Conservation (phyloP, 2,113 vertebrate species). For the Hiodon alosoides region DNA sequence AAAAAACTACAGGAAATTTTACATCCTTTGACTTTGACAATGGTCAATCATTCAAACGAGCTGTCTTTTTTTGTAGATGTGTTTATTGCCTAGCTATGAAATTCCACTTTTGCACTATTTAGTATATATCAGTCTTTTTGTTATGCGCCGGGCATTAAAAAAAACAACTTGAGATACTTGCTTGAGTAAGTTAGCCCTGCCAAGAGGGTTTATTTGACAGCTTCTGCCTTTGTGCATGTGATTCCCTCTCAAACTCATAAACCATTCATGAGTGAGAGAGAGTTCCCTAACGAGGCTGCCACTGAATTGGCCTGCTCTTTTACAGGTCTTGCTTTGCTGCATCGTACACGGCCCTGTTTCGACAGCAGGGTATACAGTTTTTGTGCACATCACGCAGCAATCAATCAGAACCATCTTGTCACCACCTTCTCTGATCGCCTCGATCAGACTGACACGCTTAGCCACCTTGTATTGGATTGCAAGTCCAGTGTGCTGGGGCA, state of each 20-base stretch:
- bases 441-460: too few species aligned
- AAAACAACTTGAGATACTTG: background rate
- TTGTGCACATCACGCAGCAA: constrained; percentile 20
- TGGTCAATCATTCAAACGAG: too few species aligned
- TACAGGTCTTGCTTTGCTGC: background rate
- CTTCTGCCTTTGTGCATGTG: background rate
- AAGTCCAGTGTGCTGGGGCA: background rate
- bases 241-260: constrained; percentile 5
- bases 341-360: constrained; percentile 17
- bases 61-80: too few species aligned
- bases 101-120: too few species aligned
- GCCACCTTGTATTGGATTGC: background rate
- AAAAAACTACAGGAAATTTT: too few species aligned
- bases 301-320: constrained; percentile 35
- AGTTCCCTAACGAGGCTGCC: constrained; percentile 36
- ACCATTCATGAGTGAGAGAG: constrained; percentile 20
- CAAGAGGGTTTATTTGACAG: constrained; percentile 8
- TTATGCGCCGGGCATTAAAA: too few species aligned
- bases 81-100: too few species aligned
- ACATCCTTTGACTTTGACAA: too few species aligned
- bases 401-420: constrained; percentile 23
- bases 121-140: too few species aligned
- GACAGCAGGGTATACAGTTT: background rate
- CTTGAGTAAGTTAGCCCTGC: background rate
- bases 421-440: too few species aligned